These are phyloP conservation scores for Lemur catta DNA, from an alignment of 2,797 vertebrate species.

Conservation along the genomic window DNA sequence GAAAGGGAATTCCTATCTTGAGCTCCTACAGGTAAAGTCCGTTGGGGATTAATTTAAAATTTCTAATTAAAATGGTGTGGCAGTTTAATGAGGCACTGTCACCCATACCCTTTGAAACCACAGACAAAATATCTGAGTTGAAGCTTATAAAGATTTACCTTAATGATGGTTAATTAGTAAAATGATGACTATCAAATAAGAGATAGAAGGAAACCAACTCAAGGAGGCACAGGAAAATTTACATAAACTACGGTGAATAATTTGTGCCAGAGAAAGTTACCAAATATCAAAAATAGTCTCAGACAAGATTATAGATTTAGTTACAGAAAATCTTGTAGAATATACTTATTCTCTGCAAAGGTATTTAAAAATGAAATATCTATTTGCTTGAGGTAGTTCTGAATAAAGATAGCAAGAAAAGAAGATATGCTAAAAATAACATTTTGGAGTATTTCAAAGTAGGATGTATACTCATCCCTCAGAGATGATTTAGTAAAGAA, in stretches of 20 bases:
- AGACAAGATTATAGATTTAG: not conserved
- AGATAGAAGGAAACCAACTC: not conserved
- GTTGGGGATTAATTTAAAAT: not conserved
- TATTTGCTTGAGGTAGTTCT: not conserved
- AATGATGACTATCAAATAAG: not conserved
- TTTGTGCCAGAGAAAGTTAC: not conserved
- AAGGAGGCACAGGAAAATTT: not conserved
- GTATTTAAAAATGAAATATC: not conserved
- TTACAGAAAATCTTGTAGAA: not conserved
- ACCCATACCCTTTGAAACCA: not conserved
- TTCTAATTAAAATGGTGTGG: not conserved
- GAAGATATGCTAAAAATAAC: not conserved
- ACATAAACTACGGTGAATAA: not conserved
- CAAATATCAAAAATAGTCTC: not conserved
- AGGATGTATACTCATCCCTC: not conserved
- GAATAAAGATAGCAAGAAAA: not conserved
- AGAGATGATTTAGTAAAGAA: not conserved
- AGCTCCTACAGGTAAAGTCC: not conserved
- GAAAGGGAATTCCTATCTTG: not conserved
- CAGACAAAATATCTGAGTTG: not conserved
- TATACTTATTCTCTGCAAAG: not conserved
- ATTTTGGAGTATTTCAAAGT: not conserved
- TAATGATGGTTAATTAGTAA: not conserved
- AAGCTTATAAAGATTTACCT: not conserved
- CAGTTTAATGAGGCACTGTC: not conserved